phyloP scores from a whole-genome alignment of 2,113 vertebrate species.

The Pyxicephalus adspersus region DNA sequence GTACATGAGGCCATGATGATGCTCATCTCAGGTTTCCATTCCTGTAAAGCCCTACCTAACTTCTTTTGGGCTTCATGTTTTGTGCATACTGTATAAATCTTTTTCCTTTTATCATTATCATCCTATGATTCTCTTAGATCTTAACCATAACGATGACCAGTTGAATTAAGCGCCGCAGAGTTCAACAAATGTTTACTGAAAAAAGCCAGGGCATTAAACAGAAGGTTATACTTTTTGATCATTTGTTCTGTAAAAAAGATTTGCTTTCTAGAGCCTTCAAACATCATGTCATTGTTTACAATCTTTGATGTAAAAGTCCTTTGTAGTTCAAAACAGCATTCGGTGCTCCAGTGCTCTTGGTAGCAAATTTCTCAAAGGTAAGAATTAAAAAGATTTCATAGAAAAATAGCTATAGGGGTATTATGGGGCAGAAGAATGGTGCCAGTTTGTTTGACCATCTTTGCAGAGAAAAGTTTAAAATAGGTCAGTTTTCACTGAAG shows the following conservation, averaged over 20 bases:
- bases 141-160: conserved; percentile 2
- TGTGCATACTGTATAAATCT: background rate
- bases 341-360: conserved; percentile 11
- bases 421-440: background rate
- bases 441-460: too few relatives aligned
- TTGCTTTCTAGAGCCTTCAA: conserved; percentile 44
- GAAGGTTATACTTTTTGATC: conserved; percentile 42
- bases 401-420: conserved; percentile 8
- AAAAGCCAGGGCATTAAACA: conserved; percentile 18
- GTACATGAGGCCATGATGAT: too few relatives aligned
- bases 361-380: conserved; percentile 23
- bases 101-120: background rate
- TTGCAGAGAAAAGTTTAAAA: background rate
- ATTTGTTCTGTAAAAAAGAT: conserved; percentile 35
- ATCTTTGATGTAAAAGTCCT: conserved; percentile 42
- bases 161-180: background rate
- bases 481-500: background rate
- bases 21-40: too few relatives aligned
- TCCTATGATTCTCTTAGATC: background rate
- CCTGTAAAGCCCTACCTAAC: background rate
- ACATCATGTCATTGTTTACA: conserved; percentile 40
- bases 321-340: conserved; percentile 43
- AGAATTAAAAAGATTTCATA: conserved; percentile 21
- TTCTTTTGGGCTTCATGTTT: background rate
- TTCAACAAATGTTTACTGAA: conserved; percentile 13